Percentiles rank a stretch among this genome's conserved stretches.
Conservation (phyloP, 2,888 invertebrate species). For the Leptopterna dolabrata region DNA sequence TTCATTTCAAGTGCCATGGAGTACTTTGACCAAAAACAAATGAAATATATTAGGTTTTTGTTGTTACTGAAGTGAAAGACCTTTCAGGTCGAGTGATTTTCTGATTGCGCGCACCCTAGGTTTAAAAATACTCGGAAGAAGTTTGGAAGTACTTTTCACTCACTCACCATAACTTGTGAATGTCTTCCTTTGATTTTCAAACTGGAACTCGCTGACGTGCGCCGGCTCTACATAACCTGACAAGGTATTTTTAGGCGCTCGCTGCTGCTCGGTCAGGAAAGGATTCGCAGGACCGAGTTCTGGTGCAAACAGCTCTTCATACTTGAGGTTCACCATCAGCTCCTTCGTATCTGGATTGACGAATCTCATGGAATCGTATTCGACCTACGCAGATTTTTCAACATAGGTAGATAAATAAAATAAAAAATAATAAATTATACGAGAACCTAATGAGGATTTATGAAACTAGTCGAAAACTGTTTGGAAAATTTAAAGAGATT, state of each 20-base stretch:
- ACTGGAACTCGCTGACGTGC: constrained; percentile 95
- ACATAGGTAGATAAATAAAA: constrained; percentile 56
- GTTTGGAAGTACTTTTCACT: no score
- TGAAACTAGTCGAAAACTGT: background rate
- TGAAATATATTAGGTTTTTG: no score
- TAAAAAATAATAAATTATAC: background rate
- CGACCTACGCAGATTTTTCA: constrained; percentile 70
- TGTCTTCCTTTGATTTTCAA: constrained; percentile 95
- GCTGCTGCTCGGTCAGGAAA: constrained; percentile 89
- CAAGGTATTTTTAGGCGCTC: constrained; percentile 88
- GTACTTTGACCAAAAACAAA: no score
- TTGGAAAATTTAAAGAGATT: background rate
- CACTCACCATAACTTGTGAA: constrained; percentile 85
- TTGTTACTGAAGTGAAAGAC: no score
- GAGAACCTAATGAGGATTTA: background rate
- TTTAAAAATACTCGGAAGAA: no score
- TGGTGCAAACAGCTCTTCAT: constrained; percentile 93
- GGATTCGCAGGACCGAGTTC: constrained; percentile 93
- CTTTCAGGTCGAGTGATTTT: no score
- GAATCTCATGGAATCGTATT: constrained; percentile 77
- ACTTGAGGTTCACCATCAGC: constrained; percentile 90
- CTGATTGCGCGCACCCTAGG: no score
- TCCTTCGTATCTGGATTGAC: constrained; percentile 86
- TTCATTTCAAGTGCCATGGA: no score
- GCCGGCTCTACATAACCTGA: constrained; percentile 96